A percentile compares a stretch with the other conserved stretches of the same genome.
Evolutionary conservation across 2,113 vertebrate genomes (phyloP).

Genomic region (Oncorhynchus tshawytscha): DNA sequence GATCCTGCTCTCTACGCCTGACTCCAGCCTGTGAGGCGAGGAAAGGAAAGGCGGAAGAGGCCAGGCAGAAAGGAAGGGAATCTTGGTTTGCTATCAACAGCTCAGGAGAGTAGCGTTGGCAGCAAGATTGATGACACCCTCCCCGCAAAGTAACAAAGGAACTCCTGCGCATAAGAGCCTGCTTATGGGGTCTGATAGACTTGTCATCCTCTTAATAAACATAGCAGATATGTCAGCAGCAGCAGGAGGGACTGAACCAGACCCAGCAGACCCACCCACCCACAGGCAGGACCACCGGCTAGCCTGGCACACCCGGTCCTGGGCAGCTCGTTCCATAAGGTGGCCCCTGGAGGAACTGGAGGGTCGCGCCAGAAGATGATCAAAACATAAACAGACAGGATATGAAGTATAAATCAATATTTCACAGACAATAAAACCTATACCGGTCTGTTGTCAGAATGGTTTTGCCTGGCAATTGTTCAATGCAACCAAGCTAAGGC

Average conservation of each 20-base stretch:
- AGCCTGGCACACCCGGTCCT: conserved; percentile 25
- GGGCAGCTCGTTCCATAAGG: conserved; percentile 25
- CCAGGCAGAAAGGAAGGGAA: conserved; percentile 73
- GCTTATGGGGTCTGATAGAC: conserved; percentile 94
- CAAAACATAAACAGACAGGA: conserved; percentile 8
- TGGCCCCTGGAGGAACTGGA: conserved; percentile 4
- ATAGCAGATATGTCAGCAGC: conserved; percentile 81
- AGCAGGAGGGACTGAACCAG: conserved; percentile 61
- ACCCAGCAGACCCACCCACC: conserved; percentile 55
- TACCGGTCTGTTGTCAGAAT: background rate
- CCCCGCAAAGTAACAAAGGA: conserved; percentile 82
- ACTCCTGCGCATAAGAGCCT: conserved; percentile 86
- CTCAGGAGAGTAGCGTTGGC: conserved; percentile 85
- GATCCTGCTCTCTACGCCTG: conserved; percentile 58
- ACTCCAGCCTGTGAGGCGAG: conserved; percentile 55
- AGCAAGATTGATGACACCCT: conserved; percentile 92
- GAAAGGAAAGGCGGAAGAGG: conserved; percentile 46
- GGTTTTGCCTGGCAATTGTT: background rate
- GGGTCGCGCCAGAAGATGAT: conserved; percentile 31
- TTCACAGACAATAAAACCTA: conserved; percentile 35
- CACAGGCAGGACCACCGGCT: conserved; percentile 65
- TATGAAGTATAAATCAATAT: background rate
- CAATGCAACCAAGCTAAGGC: background rate
- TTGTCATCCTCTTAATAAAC: conserved; percentile 95
- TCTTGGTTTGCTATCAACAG: conserved; percentile 80